These are phyloP conservation scores for Larimichthys crocea DNA, from an alignment of 2,113 vertebrate genomes.

Conservation along the genomic window DNA sequence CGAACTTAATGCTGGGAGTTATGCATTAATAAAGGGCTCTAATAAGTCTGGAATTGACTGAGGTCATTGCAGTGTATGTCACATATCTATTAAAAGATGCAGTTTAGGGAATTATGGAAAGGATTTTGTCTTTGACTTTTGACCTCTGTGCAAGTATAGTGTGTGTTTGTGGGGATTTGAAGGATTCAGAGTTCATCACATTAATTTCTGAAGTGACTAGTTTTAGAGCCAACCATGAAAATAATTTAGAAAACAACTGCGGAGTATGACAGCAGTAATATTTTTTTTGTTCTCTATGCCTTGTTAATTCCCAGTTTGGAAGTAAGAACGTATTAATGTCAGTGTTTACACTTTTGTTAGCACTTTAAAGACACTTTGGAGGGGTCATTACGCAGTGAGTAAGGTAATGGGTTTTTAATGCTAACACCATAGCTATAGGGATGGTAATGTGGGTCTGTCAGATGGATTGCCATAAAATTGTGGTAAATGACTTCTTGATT, in stretches of 20 bases:
- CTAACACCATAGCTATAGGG: no score
- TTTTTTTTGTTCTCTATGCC: background rate
- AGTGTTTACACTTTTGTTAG: background rate
- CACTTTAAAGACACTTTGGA: background rate
- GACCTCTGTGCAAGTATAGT: background rate
- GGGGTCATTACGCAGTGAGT: background rate
- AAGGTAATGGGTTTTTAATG: no score
- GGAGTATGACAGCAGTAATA: background rate
- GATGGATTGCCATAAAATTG: no score
- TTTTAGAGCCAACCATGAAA: background rate
- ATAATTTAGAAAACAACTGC: background rate
- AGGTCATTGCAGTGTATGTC: background rate
- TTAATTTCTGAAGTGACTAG: constrained; percentile 5
- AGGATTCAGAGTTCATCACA: constrained; percentile 4
- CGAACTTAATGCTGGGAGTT: background rate
- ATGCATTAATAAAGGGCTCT: background rate
- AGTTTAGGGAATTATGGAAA: constrained; percentile 4
- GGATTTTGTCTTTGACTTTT: background rate
- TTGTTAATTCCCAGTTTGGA: background rate
- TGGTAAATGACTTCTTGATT: no score
- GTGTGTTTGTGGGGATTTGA: constrained; percentile 7
- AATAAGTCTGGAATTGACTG: constrained; percentile 1
- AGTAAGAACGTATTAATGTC: background rate
- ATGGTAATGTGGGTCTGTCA: no score
- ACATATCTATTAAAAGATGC: constrained; percentile 18